Evolutionary conservation across 2,888 invertebrate genomes (phyloP), one percentile per base, ranked within the genome.

Genomic region (Heteromyza rotundicornis): DNA sequence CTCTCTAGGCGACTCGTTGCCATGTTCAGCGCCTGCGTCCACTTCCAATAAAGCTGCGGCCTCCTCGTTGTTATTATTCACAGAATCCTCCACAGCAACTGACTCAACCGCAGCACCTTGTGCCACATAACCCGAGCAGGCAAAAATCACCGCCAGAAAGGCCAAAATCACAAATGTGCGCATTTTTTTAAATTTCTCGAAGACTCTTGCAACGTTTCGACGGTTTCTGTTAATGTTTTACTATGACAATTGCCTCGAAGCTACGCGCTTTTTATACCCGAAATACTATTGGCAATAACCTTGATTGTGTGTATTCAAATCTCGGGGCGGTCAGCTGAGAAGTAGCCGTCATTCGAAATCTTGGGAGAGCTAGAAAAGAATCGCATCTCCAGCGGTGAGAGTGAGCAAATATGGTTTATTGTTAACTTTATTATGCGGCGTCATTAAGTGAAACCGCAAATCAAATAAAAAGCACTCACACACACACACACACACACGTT

Each of bases 11-110:
- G 57, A n/a, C 24, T 36, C 57, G 23, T 35, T 27, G 22, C 22
- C 17, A 16, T 57, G 40, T 20, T 23, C 60, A 10, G 36, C 56
- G 10, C 59, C 64, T 14, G 57, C 59, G 16, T 64, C 64, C 17
- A 64, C 59, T 27, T 27, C 7, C 27, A 27, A 5, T 27, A 10
- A 27, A 27, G 27, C 10, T 27, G 27, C 27, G 27, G 27, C 27
- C 27, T n/a, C 32, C 12, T 32, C 32, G 32, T 5, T 32, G 32
- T 32, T 5, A 12, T 8, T 32, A 12, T 32, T 12, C 32, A 32
- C 32, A 32, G n/a, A n/a, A n/a, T 7, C 8, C 40, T 40, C 24
- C 2, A 10, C n/a, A 16, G 23, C 56, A 1, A 27, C 40, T 47
- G 10, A 17, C 7, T 7, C 27, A 10, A 7, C 7, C 27, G 27